Evolutionary conservation across 2,797 vertebrate genomes (phyloP), one percentile per base, ranked within the genome.

Genomic region (Limosa lapponica): DNA sequence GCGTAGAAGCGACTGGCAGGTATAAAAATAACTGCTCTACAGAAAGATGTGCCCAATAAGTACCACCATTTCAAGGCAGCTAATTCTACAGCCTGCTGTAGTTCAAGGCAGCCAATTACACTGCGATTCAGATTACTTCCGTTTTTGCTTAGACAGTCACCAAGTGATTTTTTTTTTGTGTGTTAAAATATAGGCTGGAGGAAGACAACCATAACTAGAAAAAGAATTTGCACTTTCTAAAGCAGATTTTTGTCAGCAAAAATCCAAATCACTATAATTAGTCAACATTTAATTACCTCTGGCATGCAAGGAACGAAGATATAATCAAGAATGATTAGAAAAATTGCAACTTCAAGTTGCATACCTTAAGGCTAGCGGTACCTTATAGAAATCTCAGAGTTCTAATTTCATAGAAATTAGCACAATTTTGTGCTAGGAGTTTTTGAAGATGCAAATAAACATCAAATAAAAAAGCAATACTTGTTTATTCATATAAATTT

Each of bases 261-360:
- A 94, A 77, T 57, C 67, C 66, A 67, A 95, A 93, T 64, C 61
- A 92, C 72, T 87, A 69, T 81, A 92, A 90, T 95, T 89, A 86
- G 65, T 61, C 69, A 92, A 96, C 82, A 89, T 89, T 90, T 93
- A 86, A 96, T 96, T 97, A 96, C 27, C 37, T 58, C 54, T 54
- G 54, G 57, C 34, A 91, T 44, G 43, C 37, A 90, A 94, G 84
- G 92, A 91, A 87, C 2, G 16, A 95, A 93, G 72, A 91, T n/a
- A 39, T n/a, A 96, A 96, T 96, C 96, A 95, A 83, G 79, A 93
- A 95, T 57, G 52, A 94, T 93, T 88, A 92, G 66, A 93, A 91
- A 94, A 96, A 93, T 49, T 77, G 52, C 54, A 92, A 34, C 54
- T 93, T 88, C 58, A 69, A 91, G 75, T 54, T 90, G 57, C 9